Base-by-base conservation (phyloP, 2,888 invertebrate genomes). In the Thalpophila matura region DNA sequence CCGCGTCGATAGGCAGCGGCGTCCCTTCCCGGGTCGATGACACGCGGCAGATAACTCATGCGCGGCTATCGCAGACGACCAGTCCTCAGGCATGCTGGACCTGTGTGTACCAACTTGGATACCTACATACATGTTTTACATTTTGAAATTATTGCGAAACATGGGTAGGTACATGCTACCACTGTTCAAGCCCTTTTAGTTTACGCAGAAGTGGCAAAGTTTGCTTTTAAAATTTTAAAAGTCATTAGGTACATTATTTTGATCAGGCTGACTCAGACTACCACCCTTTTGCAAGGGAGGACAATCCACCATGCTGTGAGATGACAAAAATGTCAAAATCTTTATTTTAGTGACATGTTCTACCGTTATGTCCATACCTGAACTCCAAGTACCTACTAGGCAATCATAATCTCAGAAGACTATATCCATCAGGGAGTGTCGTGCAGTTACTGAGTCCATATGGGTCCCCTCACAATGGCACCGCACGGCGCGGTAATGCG, bases 21-120 rank as follows among this genome's bases (percentile, higher is more conserved):
- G 63, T 50, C 58, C 58, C 73, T 73, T 79, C 74, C 81, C 67
- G 71, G 81, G 77, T 71, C 77, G 74, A 68, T 67, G 79, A 78
- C 77, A 55, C 40, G 60, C 47, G 53, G 38, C 59, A 71, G 73
- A 71, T 71, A 74, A 56, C 56, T 63, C 62, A 54, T 51, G 56
- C 38, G 40, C 38, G 49, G 63, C 59, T 76, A 60, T 71, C 70
- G 64, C 56, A 31, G 42, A 51, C 64, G 62, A 59, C 77, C 62
- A 54, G 51, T 40, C 60, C 22, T 35, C 49, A 24, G 59, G 37
- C 42, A 49, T 53, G 42, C 53, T 35, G 35, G 37, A 38, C 0
- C 20, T 20, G 29, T 26, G 5, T 24, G 22, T 43, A 37, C 37
- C 16, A 22, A 27, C 59, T 37, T 35, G n/a, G 12, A n/a, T n/a